These are phyloP conservation scores for Pangasianodon hypophthalmus DNA, from an alignment of 2,113 vertebrate genomes.

Conservation along the genomic window DNA sequence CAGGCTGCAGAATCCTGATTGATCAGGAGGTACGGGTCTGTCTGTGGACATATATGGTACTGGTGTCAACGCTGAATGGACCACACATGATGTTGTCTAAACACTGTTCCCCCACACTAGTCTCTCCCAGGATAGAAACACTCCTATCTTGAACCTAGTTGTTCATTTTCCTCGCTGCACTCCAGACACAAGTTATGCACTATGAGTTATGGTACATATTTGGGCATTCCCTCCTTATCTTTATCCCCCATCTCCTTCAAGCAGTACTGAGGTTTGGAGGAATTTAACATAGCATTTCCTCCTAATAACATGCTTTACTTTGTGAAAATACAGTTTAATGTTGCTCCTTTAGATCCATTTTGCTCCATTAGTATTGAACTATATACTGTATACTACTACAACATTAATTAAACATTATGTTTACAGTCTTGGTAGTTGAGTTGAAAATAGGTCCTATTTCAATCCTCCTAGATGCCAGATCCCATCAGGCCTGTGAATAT, in stretches of 20 bases:
- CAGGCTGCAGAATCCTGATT: constrained; percentile 25
- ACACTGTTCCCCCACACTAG: constrained; percentile 28
- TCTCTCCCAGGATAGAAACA: constrained; percentile 20
- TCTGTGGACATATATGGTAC: constrained; percentile 57
- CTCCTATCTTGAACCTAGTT: constrained; percentile 27
- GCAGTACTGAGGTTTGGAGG: neutral
- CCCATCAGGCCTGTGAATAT: neutral
- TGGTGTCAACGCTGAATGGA: constrained; percentile 44
- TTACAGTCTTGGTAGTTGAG: neutral
- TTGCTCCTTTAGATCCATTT: neutral
- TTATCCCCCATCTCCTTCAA: neutral
- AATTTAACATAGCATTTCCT: neutral
- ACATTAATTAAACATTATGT: neutral
- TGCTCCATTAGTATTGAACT: neutral
- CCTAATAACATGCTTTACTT: neutral
- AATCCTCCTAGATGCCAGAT: neutral
- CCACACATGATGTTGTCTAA: constrained; percentile 57
- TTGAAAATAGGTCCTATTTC: neutral
- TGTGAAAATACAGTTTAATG: neutral
- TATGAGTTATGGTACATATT: neutral
- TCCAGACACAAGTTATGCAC: constrained; percentile 14
- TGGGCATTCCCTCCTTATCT: neutral
- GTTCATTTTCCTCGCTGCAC: neutral
- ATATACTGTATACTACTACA: neutral
- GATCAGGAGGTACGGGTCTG: constrained; percentile 44